Conservation (phyloP, 1,140 invertebrate genomes). For the Wasmannia auropunctata region DNA sequence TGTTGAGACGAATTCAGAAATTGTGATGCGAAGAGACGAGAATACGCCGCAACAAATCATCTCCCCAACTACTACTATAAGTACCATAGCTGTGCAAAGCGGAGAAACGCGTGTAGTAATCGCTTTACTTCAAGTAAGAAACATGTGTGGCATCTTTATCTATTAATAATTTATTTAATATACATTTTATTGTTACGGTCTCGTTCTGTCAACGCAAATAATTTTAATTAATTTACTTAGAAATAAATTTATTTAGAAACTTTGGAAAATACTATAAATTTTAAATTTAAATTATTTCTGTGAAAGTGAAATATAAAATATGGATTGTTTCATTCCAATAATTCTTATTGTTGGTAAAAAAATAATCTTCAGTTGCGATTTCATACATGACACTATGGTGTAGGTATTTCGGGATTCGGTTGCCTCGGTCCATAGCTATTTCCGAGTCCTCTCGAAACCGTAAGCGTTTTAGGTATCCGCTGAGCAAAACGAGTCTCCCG, state of each 20-base stretch:
- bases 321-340: background rate
- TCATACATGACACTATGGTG: conserved; percentile 63
- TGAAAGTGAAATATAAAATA: background rate
- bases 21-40: conserved; percentile 66
- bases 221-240: conserved; percentile 5
- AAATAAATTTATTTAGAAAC: background rate
- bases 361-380: conserved; percentile 3
- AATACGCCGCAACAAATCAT: conserved; percentile 68
- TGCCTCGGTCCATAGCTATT: conserved; percentile 73
- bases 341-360: conserved; percentile 1
- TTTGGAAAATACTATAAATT: background rate
- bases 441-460: conserved; percentile 75
- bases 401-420: conserved; percentile 70
- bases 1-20: conserved; percentile 65
- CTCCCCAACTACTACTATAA: conserved; percentile 90
- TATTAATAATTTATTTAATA: background rate
- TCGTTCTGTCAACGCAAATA: background rate
- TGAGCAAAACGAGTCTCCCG: conserved; percentile 70
- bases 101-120: conserved; percentile 94
- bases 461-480: conserved; percentile 72
- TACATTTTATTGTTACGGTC: background rate
- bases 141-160: conserved; percentile 2
- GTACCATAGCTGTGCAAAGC: conserved; percentile 96
- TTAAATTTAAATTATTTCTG: background rate
- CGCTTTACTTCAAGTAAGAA: conserved; percentile 94